Base-by-base conservation (phyloP, 2,797 vertebrate species). In the Sebastiscus tertius region DNA sequence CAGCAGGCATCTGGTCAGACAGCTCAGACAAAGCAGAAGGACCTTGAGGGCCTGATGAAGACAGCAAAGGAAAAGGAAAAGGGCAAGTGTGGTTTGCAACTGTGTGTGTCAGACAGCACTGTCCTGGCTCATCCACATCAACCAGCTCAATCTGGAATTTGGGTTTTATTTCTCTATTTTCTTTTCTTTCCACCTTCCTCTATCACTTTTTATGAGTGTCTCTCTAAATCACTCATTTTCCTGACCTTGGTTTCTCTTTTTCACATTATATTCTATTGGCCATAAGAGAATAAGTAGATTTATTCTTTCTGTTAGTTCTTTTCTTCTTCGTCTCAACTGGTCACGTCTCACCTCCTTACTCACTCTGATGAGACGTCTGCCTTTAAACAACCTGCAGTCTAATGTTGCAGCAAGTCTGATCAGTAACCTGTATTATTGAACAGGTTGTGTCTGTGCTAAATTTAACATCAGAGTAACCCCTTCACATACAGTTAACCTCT, bases 111-210 rank as follows among this genome's bases (percentile, higher is more conserved):
- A 84, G 86, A 87, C 67, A 67, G 82, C 79, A 91, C 83, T 91
- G 83, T 91, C 90, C 86, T 24, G 22, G 29, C 72, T 85, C 79
- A 88, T 91, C 71, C 85, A 62, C 67, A 42, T 91, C 91, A 92
- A 71, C 72, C 29, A 55, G 22, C 60, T 70, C n/a, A 80, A 65
- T 80, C 36, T 46, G 42, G 42, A 46, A 14, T 60, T n/a, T 42
- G 39, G 6, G 13, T 62, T 11, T 33, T 49, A 1, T 54, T 11
- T 59, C 42, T 49, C 10, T 36, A 4, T 64, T 76, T 62, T 49
- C 18, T 69, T 69, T 10, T 26, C 12, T 56, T 33, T 39, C 59
- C 46, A 66, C n/a, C 27, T 46, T 65, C 22, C 1, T 65, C 52
- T 66, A 3, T 79, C 18, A 13, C 66, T 60, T 46, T 8, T 2